Base-by-base conservation (phyloP, 1,140 invertebrate species). In the Scaptomyza hsui region DNA sequence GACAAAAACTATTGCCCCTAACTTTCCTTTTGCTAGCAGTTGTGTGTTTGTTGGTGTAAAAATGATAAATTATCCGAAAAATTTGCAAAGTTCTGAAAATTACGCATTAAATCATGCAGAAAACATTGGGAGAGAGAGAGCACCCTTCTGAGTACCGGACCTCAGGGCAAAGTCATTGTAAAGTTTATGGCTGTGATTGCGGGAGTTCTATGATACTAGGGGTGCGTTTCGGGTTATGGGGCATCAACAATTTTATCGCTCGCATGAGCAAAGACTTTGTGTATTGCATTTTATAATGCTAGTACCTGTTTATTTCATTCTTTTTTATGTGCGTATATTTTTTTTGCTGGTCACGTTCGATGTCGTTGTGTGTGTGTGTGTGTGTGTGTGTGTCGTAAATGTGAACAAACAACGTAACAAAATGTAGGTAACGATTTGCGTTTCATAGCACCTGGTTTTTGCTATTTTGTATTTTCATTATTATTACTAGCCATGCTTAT, bases 31-130 rank as follows among this genome's bases (percentile, higher is more conserved):
- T n/a, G n/a, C n/a, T n/a, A n/a, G n/a, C n/a, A n/a, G n/a, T n/a
- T n/a, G n/a, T n/a, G n/a, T n/a, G n/a, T 45, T 26, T 13, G 51
- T 48, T 52, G 55, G 49, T 61, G 60, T 55, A 77, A 74, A 81
- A 86, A 85, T 86, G 80, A 85, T 85, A 85, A 86, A 85, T 85
- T 86, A 85, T 80, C 41, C 35, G 72, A 77, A 80, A 77, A 86
- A 86, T 80, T 80, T 74, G 72, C 81, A 85, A 85, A 86, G 47
- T 85, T 79, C 64, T 86, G 73, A 86, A 85, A 85, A 85, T 85
- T 86, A 85, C 73, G 82, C 81, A 85, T 85, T 85, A 85, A 85
- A 85, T 85, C 81, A 85, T 86, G 81, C 73, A 80, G 81, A 68
- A 81, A 67, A 67, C 53, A 45, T 59, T 29, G 51, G 13, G 6